Evolutionary conservation across 2,888 invertebrate species (phyloP).

Genomic region (Celastrina argiolus): DNA sequence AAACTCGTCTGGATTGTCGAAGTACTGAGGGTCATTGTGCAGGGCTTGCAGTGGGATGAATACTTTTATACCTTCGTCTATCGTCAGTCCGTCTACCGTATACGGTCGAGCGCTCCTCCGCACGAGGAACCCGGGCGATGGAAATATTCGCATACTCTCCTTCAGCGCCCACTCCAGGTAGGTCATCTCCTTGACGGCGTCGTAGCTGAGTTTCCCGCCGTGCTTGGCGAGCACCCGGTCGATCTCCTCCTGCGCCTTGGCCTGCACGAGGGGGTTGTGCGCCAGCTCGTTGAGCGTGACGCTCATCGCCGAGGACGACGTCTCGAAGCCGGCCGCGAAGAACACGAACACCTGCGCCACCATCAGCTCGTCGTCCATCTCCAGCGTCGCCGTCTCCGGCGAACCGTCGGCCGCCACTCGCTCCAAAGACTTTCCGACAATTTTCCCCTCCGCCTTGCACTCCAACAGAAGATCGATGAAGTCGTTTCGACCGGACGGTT

Average conservation of each 20-base stretch:
- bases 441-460: conserved; percentile 35
- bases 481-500: conserved; percentile 46
- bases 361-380: conserved; percentile 32
- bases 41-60: conserved; percentile 44
- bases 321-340: conserved; percentile 68
- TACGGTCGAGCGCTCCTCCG: conserved; percentile 45
- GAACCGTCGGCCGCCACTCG: conserved; percentile 30
- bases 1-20: conserved; percentile 46
- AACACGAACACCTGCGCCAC: conserved; percentile 48
- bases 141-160: conserved; percentile 57
- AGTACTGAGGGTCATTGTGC: conserved; percentile 54
- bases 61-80: conserved; percentile 48
- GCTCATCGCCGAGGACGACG: conserved; percentile 63
- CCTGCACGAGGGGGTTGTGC: conserved; percentile 47
- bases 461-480: conserved; percentile 39
- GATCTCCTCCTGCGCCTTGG: conserved; percentile 48
- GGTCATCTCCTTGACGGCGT: conserved; percentile 53
- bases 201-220: conserved; percentile 48
- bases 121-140: conserved; percentile 51
- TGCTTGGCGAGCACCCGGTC: conserved; percentile 45
- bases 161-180: conserved; percentile 54
- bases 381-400: conserved; percentile 29
- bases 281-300: conserved; percentile 57
- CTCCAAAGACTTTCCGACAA: conserved; percentile 38
- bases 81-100: conserved; percentile 47